These are phyloP conservation scores for Clepsis dumicolana DNA, from an alignment of 2,888 invertebrate genomes.

Conservation along the genomic window DNA sequence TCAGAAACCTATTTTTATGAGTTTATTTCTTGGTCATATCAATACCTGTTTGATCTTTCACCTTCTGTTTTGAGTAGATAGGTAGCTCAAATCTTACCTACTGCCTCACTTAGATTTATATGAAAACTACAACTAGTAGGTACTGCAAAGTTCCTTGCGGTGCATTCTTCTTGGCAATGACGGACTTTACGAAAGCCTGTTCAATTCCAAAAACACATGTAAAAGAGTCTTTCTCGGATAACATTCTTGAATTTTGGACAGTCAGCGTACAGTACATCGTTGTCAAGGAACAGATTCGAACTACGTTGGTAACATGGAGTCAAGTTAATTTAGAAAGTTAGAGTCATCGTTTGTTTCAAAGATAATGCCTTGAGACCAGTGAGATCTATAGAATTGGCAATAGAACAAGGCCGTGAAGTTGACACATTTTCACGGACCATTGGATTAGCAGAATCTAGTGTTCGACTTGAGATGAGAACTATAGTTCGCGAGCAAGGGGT, in stretches of 20 bases:
- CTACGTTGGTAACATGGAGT: background rate
- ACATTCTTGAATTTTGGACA: too few relatives aligned
- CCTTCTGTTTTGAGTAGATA: too few relatives aligned
- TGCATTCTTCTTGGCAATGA: too few relatives aligned
- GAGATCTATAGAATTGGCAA: constrained; percentile 19
- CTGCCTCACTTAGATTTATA: too few relatives aligned
- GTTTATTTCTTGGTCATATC: background rate
- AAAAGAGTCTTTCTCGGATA: too few relatives aligned
- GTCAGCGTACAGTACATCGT: too few relatives aligned
- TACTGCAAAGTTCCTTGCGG: too few relatives aligned
- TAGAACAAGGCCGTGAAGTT: constrained; percentile 26
- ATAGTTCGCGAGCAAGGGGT: background rate
- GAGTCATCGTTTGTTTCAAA: background rate
- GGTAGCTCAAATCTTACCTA: too few relatives aligned
- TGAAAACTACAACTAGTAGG: too few relatives aligned
- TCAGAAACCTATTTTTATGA: background rate
- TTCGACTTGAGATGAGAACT: background rate
- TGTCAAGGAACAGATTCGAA: background rate
- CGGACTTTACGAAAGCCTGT: too few relatives aligned
- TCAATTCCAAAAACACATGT: too few relatives aligned
- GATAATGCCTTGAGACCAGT: constrained; percentile 23
- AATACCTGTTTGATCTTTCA: background rate
- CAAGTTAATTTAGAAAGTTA: constrained; percentile 31
- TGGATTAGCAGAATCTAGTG: background rate
- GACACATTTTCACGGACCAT: constrained; percentile 9